Conservation (phyloP, 1,140 invertebrate species). For the Eciton burchellii region DNA sequence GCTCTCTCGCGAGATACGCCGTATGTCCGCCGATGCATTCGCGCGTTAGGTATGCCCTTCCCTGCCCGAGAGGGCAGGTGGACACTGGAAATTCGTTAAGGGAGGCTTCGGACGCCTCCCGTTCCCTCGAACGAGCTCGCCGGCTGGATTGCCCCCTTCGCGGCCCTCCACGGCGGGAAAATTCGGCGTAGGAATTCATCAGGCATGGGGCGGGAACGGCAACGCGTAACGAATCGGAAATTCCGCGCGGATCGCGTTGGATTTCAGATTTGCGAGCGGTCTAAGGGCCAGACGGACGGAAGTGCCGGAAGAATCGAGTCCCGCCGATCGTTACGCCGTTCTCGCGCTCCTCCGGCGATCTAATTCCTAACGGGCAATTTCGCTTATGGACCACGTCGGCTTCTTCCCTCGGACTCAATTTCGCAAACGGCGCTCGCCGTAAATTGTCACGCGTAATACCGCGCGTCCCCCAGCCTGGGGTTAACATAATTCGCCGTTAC, state of each 20-base stretch:
- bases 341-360: slow-evolving; percentile 38
- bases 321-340: slow-evolving; percentile 10
- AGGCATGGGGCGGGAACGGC: not conserved
- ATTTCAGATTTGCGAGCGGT: slow-evolving; percentile 15
- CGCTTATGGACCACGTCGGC: slow-evolving; percentile 54
- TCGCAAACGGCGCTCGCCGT: slow-evolving; percentile 51
- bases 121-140: not conserved
- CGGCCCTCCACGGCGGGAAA: not conserved
- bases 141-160: slow-evolving; percentile 2
- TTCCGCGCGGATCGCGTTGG: slow-evolving; percentile 1
- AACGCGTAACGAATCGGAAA: slow-evolving; percentile 24
- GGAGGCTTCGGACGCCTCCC: not conserved
- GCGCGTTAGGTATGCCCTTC: slow-evolving; percentile 19
- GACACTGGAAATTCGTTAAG: slow-evolving; percentile 44
- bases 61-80: slow-evolving; percentile 17
- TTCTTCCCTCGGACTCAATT: slow-evolving; percentile 48
- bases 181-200: not conserved
- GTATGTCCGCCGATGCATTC: slow-evolving; percentile 5
- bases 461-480: not conserved
- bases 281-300: slow-evolving; percentile 12
- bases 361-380: slow-evolving; percentile 66
- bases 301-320: not conserved
- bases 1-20: not conserved
- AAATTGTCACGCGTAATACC: slow-evolving; percentile 51
- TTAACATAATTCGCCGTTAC: slow-evolving; percentile 22